These are phyloP conservation scores for Sarcophilus harrisii DNA, from an alignment of 2,797 vertebrate species.

Conservation along the genomic window DNA sequence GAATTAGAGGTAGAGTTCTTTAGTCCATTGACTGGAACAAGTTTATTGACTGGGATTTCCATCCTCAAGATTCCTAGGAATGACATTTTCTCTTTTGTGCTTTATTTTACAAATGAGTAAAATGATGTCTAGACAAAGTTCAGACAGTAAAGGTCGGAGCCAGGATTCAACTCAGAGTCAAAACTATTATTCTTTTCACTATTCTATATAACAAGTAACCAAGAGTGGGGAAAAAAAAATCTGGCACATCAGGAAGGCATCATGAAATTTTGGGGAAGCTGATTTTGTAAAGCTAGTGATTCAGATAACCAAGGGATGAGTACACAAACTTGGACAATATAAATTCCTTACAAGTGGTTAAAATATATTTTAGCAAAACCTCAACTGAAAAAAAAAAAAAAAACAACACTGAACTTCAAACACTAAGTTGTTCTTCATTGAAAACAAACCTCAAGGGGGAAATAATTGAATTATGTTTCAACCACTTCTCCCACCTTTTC, in stretches of 20 bases:
- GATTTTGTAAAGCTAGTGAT: background rate
- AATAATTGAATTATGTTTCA: constrained; percentile 30
- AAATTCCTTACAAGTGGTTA: constrained; percentile 31
- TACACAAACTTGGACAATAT: background rate
- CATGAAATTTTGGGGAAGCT: background rate
- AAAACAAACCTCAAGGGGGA: constrained; percentile 29
- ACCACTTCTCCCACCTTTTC: constrained; percentile 14
- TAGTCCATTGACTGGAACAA: background rate
- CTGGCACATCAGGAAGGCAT: background rate
- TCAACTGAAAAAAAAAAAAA: constrained; percentile 7
- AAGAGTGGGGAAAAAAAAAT: constrained; percentile 11
- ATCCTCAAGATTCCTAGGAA: background rate
- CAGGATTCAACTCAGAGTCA: background rate
- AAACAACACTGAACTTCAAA: background rate
- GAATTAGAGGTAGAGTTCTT: background rate
- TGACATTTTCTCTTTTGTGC: background rate
- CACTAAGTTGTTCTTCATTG: constrained; percentile 1
- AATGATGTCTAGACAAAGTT: background rate
- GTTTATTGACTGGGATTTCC: background rate
- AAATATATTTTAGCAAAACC: background rate
- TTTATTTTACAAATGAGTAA: background rate
- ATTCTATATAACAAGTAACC: background rate
- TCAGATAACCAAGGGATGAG: background rate
- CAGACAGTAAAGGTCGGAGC: background rate
- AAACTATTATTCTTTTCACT: background rate